Conservation (phyloP, 2,888 invertebrate genomes). For the Bellardia pandia region DNA sequence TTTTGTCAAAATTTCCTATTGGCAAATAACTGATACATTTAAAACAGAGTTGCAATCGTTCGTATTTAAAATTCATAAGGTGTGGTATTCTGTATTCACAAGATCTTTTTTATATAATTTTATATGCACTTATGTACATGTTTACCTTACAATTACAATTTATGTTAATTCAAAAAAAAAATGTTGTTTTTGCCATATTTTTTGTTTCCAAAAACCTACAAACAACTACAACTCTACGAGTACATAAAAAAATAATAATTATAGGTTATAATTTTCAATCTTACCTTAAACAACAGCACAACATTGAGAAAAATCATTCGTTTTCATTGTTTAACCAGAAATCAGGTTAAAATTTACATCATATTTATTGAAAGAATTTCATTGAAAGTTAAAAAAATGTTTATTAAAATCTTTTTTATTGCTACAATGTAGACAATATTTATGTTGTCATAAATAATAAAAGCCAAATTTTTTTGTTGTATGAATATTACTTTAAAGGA, state of each 20-base stretch:
- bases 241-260: conserved; percentile 53
- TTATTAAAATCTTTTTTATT: neutral
- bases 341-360: conserved; percentile 65
- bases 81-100: conserved; percentile 22
- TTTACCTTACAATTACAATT: conserved; percentile 44
- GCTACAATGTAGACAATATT: conserved; percentile 40
- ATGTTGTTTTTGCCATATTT: conserved; percentile 5
- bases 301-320: conserved; percentile 51
- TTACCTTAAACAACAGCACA: conserved; percentile 7
- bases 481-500: neutral
- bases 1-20: neutral
- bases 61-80: conserved; percentile 26
- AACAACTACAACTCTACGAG: neutral
- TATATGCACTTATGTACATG: conserved; percentile 1
- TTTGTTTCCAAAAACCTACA: conserved; percentile 32
- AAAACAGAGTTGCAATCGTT: conserved; percentile 1
- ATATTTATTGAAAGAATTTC: conserved; percentile 61
- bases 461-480: neutral
- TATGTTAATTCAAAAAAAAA: conserved; percentile 46
- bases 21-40: neutral
- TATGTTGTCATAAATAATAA: conserved; percentile 46
- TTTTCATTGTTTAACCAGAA: conserved; percentile 26
- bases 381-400: conserved; percentile 58
- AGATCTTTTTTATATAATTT: conserved; percentile 1
- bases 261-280: conserved; percentile 31